These are phyloP conservation scores for Ametastegia equiseti DNA, from an alignment of 2,888 invertebrate species.

Conservation along the genomic window DNA sequence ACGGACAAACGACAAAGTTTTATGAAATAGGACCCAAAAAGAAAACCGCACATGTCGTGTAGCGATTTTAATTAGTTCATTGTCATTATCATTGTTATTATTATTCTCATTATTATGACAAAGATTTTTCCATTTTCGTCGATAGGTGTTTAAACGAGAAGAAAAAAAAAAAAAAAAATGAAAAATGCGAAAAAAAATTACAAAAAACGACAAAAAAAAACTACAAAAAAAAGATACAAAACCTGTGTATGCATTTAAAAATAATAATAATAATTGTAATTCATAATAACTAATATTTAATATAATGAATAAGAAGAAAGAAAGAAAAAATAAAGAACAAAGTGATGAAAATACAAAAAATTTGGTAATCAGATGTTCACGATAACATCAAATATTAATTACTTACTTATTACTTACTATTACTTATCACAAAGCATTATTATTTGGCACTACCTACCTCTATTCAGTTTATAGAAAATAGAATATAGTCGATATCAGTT, in stretches of 20 bases:
- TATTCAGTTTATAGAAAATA: neutral
- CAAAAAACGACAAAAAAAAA: neutral
- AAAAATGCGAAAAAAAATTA: neutral
- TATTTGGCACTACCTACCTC: conserved; percentile 5
- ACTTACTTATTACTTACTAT: neutral
- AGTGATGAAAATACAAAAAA: neutral
- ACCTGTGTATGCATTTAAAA: conserved; percentile 71
- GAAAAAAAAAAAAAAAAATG: conserved; percentile 8
- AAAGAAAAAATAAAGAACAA: neutral
- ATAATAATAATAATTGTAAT: conserved; percentile 59
- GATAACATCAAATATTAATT: neutral
- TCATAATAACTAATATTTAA: conserved; percentile 70
- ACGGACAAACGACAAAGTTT: conserved; percentile 47
- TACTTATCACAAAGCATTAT: neutral
- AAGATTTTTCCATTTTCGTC: conserved; percentile 59
- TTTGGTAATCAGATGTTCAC: neutral
- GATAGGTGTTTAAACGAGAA: conserved; percentile 53
- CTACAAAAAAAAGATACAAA: conserved; percentile 42
- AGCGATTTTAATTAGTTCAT: conserved; percentile 14
- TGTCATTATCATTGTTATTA: neutral
- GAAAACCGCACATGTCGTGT: neutral
- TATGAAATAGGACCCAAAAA: conserved; percentile 64
- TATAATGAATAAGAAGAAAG: conserved; percentile 55
- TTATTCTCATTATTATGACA: neutral
- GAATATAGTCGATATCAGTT: neutral